phyloP scores from a whole-genome alignment of 64 coral and sea anemone genomes.

The Cladopsammia gracilis region DNA sequence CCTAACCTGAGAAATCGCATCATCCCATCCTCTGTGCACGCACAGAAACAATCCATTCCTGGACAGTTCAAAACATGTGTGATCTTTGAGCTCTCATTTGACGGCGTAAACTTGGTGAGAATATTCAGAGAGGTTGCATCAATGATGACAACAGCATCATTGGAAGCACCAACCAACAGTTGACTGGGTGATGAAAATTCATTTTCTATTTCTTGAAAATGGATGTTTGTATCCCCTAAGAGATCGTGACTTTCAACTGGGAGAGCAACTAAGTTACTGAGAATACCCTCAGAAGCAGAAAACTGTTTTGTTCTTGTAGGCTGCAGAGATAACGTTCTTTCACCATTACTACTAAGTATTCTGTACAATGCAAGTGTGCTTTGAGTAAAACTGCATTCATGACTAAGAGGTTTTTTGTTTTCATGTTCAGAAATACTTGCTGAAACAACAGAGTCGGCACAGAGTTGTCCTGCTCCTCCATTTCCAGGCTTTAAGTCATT shows the following conservation, averaged over 20 bases:
- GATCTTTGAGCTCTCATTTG: not conserved
- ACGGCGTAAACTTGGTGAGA: slow-evolving; percentile 54
- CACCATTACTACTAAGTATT: slow-evolving; percentile 14
- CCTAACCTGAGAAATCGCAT: slow-evolving; percentile 80
- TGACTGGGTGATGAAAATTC: not conserved
- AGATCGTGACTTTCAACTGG: slow-evolving; percentile 66
- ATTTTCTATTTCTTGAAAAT: slow-evolving; percentile 19
- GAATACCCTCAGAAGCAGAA: slow-evolving; percentile 29
- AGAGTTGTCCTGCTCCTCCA: not conserved
- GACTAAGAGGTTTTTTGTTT: not conserved
- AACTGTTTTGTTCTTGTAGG: slow-evolving; percentile 55
- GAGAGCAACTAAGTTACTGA: slow-evolving; percentile 63
- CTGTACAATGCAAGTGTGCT: slow-evolving; percentile 47
- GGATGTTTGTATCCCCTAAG: slow-evolving; percentile 9
- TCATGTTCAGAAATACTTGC: not conserved
- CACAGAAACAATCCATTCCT: slow-evolving; percentile 95
- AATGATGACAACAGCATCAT: slow-evolving; percentile 71
- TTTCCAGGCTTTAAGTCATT: not conserved
- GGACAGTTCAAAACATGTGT: slow-evolving; percentile 83
- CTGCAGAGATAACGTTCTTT: slow-evolving; percentile 61
- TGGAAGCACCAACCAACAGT: slow-evolving; percentile 8
- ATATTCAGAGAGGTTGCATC: slow-evolving; percentile 71
- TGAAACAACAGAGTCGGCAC: not conserved
- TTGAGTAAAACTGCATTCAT: slow-evolving; percentile 30
- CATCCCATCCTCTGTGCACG: slow-evolving; percentile 58